A percentile compares a stretch with the other conserved stretches of the same genome.
Evolutionary conservation across 1,140 invertebrate genomes (phyloP).

Genomic region (Globodera ellingtonae): DNA sequence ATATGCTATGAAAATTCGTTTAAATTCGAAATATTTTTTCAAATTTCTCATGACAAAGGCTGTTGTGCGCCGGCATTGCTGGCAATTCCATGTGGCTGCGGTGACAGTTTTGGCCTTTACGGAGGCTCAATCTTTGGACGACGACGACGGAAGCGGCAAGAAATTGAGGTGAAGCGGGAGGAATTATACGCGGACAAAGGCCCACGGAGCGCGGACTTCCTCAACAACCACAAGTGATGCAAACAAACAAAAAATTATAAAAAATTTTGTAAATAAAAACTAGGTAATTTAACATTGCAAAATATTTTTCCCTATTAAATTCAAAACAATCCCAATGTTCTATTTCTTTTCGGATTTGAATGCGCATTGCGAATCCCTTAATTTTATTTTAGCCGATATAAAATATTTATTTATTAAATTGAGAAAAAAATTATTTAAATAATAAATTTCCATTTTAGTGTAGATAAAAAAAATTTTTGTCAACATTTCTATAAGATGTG

Average conservation of each 20-base stretch:
- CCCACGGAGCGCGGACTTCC: background rate
- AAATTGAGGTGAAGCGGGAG: background rate
- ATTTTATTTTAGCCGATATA: too few relatives aligned
- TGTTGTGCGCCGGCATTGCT: conserved; percentile 18
- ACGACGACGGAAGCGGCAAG: background rate
- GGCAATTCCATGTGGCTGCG: conserved; percentile 19
- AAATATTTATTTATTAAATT: too few relatives aligned
- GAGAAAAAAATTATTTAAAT: too few relatives aligned
- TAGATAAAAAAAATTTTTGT: background rate
- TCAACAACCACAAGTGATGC: conserved; percentile 1
- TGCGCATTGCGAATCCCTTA: too few relatives aligned
- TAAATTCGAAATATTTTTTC: too few relatives aligned
- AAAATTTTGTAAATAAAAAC: background rate
- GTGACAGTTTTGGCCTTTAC: conserved; percentile 23
- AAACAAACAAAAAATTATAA: background rate
- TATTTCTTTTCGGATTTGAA: too few relatives aligned
- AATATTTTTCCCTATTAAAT: background rate
- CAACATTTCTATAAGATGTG: background rate
- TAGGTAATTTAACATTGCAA: background rate
- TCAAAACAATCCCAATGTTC: background rate
- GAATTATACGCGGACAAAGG: background rate
- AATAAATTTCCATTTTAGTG: background rate
- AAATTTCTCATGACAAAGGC: background rate
- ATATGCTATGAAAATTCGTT: too few relatives aligned
- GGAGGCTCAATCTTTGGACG: conserved; percentile 18